A percentile compares a stretch with the other conserved stretches of the same genome.
Conservation (phyloP, 2,113 vertebrate genomes). For the Rhynchomys soricoides region DNA sequence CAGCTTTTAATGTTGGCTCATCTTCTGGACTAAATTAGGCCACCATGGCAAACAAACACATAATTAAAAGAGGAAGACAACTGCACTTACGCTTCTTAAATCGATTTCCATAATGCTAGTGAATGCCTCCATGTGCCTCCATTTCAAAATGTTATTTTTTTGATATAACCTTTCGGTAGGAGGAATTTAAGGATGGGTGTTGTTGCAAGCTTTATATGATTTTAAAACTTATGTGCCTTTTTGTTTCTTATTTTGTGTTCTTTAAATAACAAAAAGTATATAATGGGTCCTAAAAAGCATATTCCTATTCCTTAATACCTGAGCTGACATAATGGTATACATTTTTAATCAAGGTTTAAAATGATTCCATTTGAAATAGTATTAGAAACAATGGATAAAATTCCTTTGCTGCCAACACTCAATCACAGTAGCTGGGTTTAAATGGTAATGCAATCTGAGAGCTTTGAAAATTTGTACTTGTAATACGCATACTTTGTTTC, state of each 20-base stretch:
- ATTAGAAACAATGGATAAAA: constrained; percentile 66
- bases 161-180: constrained; percentile 60
- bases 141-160: constrained; percentile 75
- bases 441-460: constrained; percentile 7
- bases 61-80: constrained; percentile 91
- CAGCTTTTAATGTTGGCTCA: constrained; percentile 91
- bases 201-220: constrained; percentile 37
- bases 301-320: constrained; percentile 74
- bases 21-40: constrained; percentile 92
- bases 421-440: constrained; percentile 46
- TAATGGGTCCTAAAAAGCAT: constrained; percentile 66
- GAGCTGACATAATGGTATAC: constrained; percentile 60
- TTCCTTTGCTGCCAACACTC: constrained; percentile 42
- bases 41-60: constrained; percentile 90
- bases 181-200: constrained; percentile 67
- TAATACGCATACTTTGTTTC: neutral
- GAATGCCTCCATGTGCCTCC: constrained; percentile 68
- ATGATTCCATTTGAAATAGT: constrained; percentile 67
- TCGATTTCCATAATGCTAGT: constrained; percentile 85
- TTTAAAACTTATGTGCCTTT: constrained; percentile 69
- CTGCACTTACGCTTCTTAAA: constrained; percentile 86
- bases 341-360: constrained; percentile 79
- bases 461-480: constrained; percentile 51
- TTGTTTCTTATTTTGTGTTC: constrained; percentile 66
- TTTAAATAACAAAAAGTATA: constrained; percentile 70